phyloP scores from a whole-genome alignment of 2,888 invertebrate species.

The Stictocephala bisonia region DNA sequence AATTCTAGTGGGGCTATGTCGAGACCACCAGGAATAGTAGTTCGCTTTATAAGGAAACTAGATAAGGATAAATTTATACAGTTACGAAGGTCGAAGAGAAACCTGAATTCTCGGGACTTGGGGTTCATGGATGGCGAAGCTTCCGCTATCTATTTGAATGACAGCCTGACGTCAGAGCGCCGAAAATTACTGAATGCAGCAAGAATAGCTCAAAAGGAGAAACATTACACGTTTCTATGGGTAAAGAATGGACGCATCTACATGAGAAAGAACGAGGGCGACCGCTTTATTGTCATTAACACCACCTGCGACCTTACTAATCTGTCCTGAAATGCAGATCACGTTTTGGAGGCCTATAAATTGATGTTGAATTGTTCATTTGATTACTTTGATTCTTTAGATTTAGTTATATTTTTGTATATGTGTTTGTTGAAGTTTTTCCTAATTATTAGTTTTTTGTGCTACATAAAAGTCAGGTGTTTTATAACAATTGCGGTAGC shows the following conservation, averaged over 20 bases:
- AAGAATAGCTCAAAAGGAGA: background rate
- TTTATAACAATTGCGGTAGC: too few relatives aligned
- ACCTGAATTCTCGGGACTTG: background rate
- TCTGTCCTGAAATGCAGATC: too few relatives aligned
- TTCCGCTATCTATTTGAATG: constrained; percentile 6
- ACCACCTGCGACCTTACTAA: background rate
- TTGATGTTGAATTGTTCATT: too few relatives aligned
- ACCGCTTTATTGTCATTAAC: background rate
- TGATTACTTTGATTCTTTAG: too few relatives aligned
- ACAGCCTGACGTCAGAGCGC: constrained; percentile 3
- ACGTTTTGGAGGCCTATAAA: too few relatives aligned
- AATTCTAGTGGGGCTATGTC: background rate
- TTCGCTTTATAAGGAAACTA: constrained; percentile 1
- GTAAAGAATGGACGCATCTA: constrained; percentile 15
- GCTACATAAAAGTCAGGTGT: too few relatives aligned
- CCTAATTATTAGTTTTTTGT: too few relatives aligned
- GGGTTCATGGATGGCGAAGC: background rate
- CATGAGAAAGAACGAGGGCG: constrained; percentile 2
- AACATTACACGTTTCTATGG: background rate
- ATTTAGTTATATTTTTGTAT: too few relatives aligned
- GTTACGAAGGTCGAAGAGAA: background rate
- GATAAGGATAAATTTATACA: background rate
- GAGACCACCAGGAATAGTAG: background rate
- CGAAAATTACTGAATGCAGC: constrained; percentile 3
- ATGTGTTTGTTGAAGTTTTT: too few relatives aligned